Evolutionary conservation across 2,888 invertebrate species (phyloP), one percentile per base, ranked within the genome.

Genomic region (Cheilosia grossa): DNA sequence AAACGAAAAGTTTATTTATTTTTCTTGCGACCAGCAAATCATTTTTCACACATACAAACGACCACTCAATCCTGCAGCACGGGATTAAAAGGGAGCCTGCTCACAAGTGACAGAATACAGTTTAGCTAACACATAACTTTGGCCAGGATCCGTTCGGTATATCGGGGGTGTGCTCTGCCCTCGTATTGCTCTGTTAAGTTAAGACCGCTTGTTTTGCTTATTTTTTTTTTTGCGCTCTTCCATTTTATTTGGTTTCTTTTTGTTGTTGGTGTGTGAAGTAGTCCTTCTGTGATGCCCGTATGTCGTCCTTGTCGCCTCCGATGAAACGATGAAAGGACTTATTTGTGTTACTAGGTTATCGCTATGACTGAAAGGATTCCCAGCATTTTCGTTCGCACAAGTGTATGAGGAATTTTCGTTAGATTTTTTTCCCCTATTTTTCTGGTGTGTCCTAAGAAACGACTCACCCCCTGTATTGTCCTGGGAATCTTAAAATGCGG

Each of bases 291-390:
- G 75, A 30, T 9, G 30, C 30, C 30, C 54, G 54, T 78, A 67
- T 59, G 67, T 51, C 73, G 83, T 79, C 83, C 83, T 85, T 85
- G 83, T 70, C 83, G 69, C 64, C 58, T 79, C 74, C 51, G 64
- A 79, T 63, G 56, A 59, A 56, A 70, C 51, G 64, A 79, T 63
- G 56, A 59, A 56, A 70, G 69, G 79, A 75, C 74, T 59, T 59
- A 81, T 72, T 17, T 79, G 72, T 81, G 85, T 85, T 85, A 81
- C 75, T 85, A 72, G 85, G 85, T 85, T 85, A 77, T 70, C 75
- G 69, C 83, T 70, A 59, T 54, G 80, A 80, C 66, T 74, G 79
- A 83, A 85, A 74, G 72, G 75, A 81, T 63, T 77, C 61, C 70
- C 61, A 42, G 51, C 59, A 72, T 72, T 51, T 69, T 59, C 78